Evolutionary conservation across 37 sponge, comb jelly and placozoan species (phyloP).

Genomic region (Cliona cf. orientalis): DNA sequence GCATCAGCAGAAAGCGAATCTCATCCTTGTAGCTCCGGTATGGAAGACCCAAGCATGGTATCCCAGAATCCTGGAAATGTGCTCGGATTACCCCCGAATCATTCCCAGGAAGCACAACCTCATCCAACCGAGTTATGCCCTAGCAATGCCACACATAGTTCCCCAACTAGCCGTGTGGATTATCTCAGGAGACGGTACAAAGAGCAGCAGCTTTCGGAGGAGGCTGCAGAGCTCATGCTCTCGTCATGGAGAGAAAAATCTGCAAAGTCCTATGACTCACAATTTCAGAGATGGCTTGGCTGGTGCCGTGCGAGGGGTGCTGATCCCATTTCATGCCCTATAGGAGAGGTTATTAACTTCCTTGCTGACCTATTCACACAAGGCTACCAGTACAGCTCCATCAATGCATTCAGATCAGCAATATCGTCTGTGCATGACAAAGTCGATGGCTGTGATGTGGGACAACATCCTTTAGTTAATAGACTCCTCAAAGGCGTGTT

Average conservation of each 20-base stretch:
- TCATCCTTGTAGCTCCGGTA: constrained; percentile 45
- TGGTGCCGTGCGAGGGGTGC: constrained; percentile 35
- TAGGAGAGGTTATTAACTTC: constrained; percentile 49
- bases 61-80: constrained; percentile 26
- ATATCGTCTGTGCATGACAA: constrained; percentile 50
- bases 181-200: constrained; percentile 54
- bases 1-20: background rate
- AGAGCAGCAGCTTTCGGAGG: constrained; percentile 22
- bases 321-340: constrained; percentile 56
- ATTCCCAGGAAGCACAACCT: background rate
- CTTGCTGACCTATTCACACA: constrained; percentile 39
- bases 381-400: constrained; percentile 59
- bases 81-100: constrained; percentile 20
- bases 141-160: constrained; percentile 13
- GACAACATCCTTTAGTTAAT: constrained; percentile 45
- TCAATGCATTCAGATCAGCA: constrained; percentile 52
- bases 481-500: constrained; percentile 37
- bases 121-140: constrained; percentile 20
- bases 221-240: constrained; percentile 36
- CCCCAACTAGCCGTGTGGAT: constrained; percentile 47
- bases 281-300: constrained; percentile 34
- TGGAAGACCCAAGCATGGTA: constrained; percentile 56
- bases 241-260: constrained; percentile 51
- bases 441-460: constrained; percentile 34
- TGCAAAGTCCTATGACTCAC: constrained; percentile 24